Conservation (phyloP, 2,888 invertebrate genomes). For the Drosophila austrosaltans region DNA sequence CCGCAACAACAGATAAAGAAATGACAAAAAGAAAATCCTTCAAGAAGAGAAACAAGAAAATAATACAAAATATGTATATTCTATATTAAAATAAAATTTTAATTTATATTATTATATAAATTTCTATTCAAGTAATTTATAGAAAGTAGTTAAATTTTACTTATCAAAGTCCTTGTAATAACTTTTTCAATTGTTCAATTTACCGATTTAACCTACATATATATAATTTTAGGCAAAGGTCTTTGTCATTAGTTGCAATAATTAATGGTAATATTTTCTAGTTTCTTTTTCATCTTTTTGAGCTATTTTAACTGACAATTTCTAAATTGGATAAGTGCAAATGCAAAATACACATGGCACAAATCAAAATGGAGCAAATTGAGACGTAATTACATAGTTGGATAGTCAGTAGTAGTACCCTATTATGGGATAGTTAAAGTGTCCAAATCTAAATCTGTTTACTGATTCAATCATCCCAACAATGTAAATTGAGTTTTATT, state of each 20-base stretch:
- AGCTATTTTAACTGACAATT: slow-evolving; percentile 12
- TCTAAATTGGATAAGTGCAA: slow-evolving; percentile 67
- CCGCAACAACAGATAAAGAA: slow-evolving; percentile 48
- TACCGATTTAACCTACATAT: slow-evolving; percentile 48
- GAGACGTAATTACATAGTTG: slow-evolving; percentile 39
- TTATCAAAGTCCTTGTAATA: not conserved
- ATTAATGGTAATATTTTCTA: not conserved
- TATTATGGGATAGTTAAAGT: slow-evolving; percentile 63
- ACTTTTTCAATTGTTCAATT: not conserved
- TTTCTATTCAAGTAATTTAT: not conserved
- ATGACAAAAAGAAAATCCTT: slow-evolving; percentile 23
- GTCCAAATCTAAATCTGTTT: slow-evolving; percentile 66
- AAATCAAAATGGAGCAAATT: slow-evolving; percentile 31
- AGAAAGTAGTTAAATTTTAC: not conserved
- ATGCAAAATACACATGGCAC: slow-evolving; percentile 18
- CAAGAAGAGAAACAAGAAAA: slow-evolving; percentile 15
- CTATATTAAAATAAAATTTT: too few species aligned
- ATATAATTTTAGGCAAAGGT: slow-evolving; percentile 57
- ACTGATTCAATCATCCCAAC: slow-evolving; percentile 70
- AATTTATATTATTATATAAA: not conserved
- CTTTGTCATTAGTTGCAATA: slow-evolving; percentile 32
- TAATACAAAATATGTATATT: not conserved
- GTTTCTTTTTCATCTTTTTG: not conserved
- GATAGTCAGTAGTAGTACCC: slow-evolving; percentile 32
- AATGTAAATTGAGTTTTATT: slow-evolving; percentile 67